Base-by-base conservation (phyloP, 2,797 vertebrate species). In the Myotis vivesi region DNA sequence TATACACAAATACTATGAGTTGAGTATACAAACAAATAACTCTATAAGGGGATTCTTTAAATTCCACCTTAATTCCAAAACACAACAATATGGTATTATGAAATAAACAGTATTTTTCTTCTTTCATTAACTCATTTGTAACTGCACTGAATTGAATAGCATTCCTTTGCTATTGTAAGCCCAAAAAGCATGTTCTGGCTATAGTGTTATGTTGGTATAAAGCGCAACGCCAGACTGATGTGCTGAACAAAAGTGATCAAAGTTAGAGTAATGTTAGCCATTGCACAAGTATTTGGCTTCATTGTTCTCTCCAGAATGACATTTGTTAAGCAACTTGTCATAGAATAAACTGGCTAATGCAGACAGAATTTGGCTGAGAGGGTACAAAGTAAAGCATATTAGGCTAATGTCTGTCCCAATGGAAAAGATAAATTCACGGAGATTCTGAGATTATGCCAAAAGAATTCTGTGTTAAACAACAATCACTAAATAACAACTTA, bases 31-130 rank as follows among this genome's bases (percentile, higher is more conserved):
- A 93, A 97, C 71, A 94, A 95, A n/a, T 92, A 94, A 94, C 71
- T 94, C 94, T 96, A 95, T 94, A 97, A 85, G 97, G 88, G 97
- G 96, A 99, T 99, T 99, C 99, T 98, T 98, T 97, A 98, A 98
- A 99, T 99, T 99, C 99, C 98, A 98, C 95, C 96, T 98, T 99
- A 99, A 99, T 99, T 98, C 99, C 98, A 98, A 99, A 99, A 96
- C 89, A 99, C 98, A 99, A 99, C 98, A 99, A 97, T 97, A 97
- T 97, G 98, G 98, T 98, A 98, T 99, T 99, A 98, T 98, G 98
- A 99, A 99, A 99, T 99, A 99, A 99, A 99, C 99, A 99, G 99
- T 99, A 99, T 99, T 99, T 99, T 99, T 99, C 99, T 99, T 99
- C 98, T 98, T 98, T 98, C 98, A 99, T 99, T 99, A 99, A 99